phyloP scores from a whole-genome alignment of 2,113 vertebrate species.

The Zosterops hypoxanthus region DNA sequence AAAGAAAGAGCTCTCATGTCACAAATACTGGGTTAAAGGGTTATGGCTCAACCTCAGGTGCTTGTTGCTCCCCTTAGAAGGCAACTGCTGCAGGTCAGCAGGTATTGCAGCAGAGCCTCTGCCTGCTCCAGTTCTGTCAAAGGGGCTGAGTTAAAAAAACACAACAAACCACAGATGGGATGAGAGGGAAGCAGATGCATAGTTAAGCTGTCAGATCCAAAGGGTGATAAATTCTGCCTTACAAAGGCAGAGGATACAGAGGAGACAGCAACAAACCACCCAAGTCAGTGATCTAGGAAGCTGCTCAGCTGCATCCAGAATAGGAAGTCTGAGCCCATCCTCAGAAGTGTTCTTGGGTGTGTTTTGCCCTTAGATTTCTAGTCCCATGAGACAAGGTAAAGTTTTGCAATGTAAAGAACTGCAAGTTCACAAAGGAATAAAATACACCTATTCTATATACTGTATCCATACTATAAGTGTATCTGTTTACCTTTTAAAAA shows the following conservation, averaged over 20 bases:
- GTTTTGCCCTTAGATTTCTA: not conserved
- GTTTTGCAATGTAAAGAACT: not conserved
- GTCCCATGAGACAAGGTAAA: not conserved
- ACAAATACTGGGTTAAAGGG: not conserved
- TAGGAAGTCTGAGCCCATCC: not conserved
- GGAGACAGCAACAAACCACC: not conserved
- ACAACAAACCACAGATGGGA: not conserved
- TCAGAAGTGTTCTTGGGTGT: not conserved
- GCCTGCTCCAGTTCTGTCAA: slow-evolving; percentile 4
- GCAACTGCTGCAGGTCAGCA: not conserved
- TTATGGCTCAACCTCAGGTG: not conserved
- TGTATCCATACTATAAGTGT: not conserved
- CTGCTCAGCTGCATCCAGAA: not conserved
- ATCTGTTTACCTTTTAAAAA: not conserved
- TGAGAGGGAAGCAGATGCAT: slow-evolving; percentile 19
- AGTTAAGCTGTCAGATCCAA: slow-evolving; percentile 23
- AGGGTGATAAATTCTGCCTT: not conserved
- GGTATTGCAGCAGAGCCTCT: not conserved
- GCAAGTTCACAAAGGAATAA: not conserved
- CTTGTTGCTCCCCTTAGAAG: not conserved
- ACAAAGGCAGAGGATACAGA: not conserved
- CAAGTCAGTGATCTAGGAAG: not conserved
- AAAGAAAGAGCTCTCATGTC: not conserved
- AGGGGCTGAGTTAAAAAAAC: not conserved
- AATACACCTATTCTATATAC: not conserved